Conservation (phyloP, 2,113 vertebrate genomes). For the Apteryx owenii region DNA sequence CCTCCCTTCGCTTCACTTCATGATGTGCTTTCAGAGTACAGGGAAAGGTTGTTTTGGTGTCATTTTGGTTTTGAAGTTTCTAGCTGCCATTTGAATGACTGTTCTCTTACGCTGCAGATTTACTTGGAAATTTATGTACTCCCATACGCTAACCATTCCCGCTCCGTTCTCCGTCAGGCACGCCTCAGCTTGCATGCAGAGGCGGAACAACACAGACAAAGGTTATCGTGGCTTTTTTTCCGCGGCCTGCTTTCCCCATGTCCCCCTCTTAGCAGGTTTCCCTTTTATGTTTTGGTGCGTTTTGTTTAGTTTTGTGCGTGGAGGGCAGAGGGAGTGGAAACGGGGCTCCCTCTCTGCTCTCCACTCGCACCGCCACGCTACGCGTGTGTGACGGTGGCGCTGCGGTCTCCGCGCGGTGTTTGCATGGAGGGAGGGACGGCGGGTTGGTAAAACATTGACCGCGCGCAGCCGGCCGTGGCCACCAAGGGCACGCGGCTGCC, state of each 20-base stretch:
- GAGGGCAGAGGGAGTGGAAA: background rate
- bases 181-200: slow-evolving; percentile 63
- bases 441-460: slow-evolving; percentile 85
- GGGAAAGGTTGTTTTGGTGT: background rate
- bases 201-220: slow-evolving; percentile 62
- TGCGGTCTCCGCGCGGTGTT: slow-evolving; percentile 75
- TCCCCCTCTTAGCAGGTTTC: background rate
- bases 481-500: slow-evolving; percentile 68
- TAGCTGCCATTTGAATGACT: background rate
- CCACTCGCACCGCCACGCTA: background rate
- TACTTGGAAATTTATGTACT: slow-evolving; percentile 16
- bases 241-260: background rate
- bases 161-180: slow-evolving; percentile 53
- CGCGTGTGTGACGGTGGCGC: slow-evolving; percentile 29
- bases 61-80: background rate
- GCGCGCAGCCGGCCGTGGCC: slow-evolving; percentile 60
- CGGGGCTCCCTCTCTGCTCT: background rate
- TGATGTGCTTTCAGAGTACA: background rate
- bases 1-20: background rate
- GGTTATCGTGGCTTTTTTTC: slow-evolving; percentile 24
- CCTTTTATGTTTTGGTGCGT: too few species aligned
- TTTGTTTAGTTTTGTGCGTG: background rate
- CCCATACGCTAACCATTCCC: slow-evolving; percentile 42
- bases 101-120: background rate
- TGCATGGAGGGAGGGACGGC: slow-evolving; percentile 83